Percentiles rank a stretch among this genome's conserved stretches.
Conservation (phyloP, 2,888 invertebrate species). For the Pammene fasciana region DNA sequence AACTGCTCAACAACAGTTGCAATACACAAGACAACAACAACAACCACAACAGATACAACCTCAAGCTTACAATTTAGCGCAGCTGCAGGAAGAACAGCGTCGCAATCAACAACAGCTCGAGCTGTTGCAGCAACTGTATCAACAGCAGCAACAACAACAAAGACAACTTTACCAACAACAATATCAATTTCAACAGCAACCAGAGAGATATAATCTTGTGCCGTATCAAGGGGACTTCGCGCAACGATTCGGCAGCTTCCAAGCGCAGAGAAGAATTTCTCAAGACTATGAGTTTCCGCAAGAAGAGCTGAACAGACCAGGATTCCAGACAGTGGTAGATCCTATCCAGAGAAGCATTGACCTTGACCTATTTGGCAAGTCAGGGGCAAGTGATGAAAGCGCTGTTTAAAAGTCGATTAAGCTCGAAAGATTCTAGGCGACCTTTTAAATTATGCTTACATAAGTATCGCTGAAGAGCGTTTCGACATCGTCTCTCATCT, state of each 20-base stretch:
- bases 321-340: constrained; percentile 46
- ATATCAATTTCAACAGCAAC: constrained; percentile 25
- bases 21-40: too few relatives aligned
- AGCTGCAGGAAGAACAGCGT: constrained; percentile 43
- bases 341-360: constrained; percentile 61
- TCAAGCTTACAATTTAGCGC: constrained; percentile 40
- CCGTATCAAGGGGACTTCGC: constrained; percentile 45
- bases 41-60: background rate
- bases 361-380: constrained; percentile 71
- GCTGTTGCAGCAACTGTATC: constrained; percentile 46
- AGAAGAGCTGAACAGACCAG: constrained; percentile 51
- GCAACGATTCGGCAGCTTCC: constrained; percentile 49
- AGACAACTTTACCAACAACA: constrained; percentile 51
- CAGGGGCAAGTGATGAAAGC: constrained; percentile 51
- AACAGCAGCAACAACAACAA: constrained; percentile 43
- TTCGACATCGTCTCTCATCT: constrained; percentile 5
- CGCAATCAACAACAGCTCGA: constrained; percentile 51
- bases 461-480: background rate
- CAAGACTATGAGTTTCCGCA: constrained; percentile 48
- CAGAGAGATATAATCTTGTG: constrained; percentile 42
- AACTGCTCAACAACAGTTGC: too few relatives aligned
- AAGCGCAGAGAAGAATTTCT: constrained; percentile 47
- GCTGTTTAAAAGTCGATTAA: background rate
- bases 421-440: constrained; percentile 1
- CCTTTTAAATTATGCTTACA: background rate